Evolutionary conservation across 1,140 invertebrate genomes (phyloP).

Genomic region (Eupristina koningsbergeri): DNA sequence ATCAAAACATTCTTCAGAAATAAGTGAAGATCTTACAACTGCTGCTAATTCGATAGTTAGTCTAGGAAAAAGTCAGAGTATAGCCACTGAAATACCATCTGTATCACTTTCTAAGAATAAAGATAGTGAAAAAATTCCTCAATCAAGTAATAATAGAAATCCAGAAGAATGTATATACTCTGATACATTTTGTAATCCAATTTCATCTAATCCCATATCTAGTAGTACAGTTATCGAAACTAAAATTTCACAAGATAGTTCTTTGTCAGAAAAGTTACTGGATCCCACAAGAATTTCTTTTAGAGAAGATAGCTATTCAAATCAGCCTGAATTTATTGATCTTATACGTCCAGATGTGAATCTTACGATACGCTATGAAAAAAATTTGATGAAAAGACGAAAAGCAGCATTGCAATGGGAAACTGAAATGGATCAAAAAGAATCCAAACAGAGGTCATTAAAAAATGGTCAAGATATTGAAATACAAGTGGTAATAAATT

Average conservation of each 20-base stretch:
- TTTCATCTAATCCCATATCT: slow-evolving; percentile 35
- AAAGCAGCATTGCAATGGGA: slow-evolving; percentile 59
- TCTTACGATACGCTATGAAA: slow-evolving; percentile 63
- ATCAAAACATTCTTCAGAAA: slow-evolving; percentile 57
- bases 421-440: slow-evolving; percentile 47
- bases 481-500: slow-evolving; percentile 56
- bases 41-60: slow-evolving; percentile 55
- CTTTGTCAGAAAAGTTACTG: slow-evolving; percentile 59
- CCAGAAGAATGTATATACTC: slow-evolving; percentile 50
- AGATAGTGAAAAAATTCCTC: slow-evolving; percentile 51
- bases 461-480: slow-evolving; percentile 50
- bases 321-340: slow-evolving; percentile 66
- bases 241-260: slow-evolving; percentile 55
- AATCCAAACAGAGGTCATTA: slow-evolving; percentile 22
- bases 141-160: slow-evolving; percentile 46
- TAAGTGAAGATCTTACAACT: slow-evolving; percentile 59
- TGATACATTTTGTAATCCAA: slow-evolving; percentile 28
- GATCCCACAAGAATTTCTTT: slow-evolving; percentile 69
- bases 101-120: slow-evolving; percentile 55
- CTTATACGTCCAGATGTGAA: slow-evolving; percentile 68
- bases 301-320: slow-evolving; percentile 61
- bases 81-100: slow-evolving; percentile 46
- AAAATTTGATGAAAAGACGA: slow-evolving; percentile 63
- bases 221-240: slow-evolving; percentile 56
- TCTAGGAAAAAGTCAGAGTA: slow-evolving; percentile 55